A percentile compares a stretch with the other conserved stretches of the same genome.
Conservation (phyloP, 1,140 invertebrate species). For the Neodiprion virginianus region DNA sequence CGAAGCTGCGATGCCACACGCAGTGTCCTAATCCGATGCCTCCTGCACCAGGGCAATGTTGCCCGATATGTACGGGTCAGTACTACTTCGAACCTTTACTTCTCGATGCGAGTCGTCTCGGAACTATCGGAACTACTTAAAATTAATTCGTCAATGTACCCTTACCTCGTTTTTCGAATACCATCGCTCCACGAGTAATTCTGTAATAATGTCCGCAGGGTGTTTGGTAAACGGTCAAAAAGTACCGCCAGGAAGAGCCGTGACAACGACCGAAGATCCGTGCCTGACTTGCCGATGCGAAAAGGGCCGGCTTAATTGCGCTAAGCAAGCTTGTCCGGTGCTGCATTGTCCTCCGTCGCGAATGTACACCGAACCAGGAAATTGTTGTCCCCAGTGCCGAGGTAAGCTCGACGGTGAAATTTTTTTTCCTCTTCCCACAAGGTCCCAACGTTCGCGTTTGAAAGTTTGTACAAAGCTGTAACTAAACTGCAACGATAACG, state of each 20-base stretch:
- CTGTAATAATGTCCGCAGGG: slow-evolving; percentile 58
- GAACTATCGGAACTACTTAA: not conserved
- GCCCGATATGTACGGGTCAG: slow-evolving; percentile 79
- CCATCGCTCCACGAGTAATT: not conserved
- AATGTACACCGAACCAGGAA: slow-evolving; percentile 71
- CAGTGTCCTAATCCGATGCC: slow-evolving; percentile 77
- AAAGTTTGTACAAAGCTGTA: no score
- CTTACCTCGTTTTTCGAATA: not conserved
- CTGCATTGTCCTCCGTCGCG: slow-evolving; percentile 76
- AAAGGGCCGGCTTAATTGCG: slow-evolving; percentile 77
- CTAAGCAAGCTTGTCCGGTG: slow-evolving; percentile 84
- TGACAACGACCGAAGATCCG: slow-evolving; percentile 80
- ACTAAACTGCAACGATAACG: no score
- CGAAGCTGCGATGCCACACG: slow-evolving; percentile 78
- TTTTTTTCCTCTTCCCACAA: slow-evolving; percentile 34
- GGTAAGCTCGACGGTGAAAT: slow-evolving; percentile 65
- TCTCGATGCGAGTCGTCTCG: not conserved
- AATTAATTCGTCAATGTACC: not conserved
- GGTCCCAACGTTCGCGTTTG: not conserved
- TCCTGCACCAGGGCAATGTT: slow-evolving; percentile 79
- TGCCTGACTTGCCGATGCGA: slow-evolving; percentile 87
- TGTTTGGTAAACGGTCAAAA: slow-evolving; percentile 77
- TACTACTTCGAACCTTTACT: slow-evolving; percentile 24
- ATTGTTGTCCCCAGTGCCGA: slow-evolving; percentile 85
- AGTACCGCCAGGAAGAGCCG: slow-evolving; percentile 75